Evolutionary conservation across 35 echinoderm and acorn worm species (phyloP), one percentile per base, ranked within the genome.

Genomic region (Nesometra sesokonis): DNA sequence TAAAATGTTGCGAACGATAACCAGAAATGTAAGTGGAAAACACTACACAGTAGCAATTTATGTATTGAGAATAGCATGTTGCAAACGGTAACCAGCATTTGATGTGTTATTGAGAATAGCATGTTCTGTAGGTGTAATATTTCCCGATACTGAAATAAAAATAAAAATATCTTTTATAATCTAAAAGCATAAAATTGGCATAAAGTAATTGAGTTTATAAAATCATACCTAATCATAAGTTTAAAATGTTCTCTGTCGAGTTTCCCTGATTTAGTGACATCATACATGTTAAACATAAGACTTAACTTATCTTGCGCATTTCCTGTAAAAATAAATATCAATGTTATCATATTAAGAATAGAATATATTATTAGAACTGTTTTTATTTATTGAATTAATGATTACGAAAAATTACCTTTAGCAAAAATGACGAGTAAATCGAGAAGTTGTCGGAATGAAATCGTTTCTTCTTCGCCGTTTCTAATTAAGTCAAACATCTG

Each of bases 251-350:
- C 81, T 38, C 92, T 35, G n/a, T 79, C 86, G 11, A 94, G 34
- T 36, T 30, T 8, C 31, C 88, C 85, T 0, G 92, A 90, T 32
- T 89, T 87, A 30, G 90, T 89, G 17, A 88, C 76, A 40, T 94
- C 89, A 35, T 94, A 94, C 92, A 94, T 94, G 85, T 94, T 89
- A 77, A 94, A 94, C 92, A 94, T 94, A 57, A 94, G 76, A 76
- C 84, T n/a, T 8, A 94, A 80, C 67, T 94, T 94, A 32, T 94
- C 92, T 37, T 94, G 88, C 11, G 92, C 36, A 81, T 37, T 17
- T 37, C 36, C 36, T 81, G 31, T 30, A 5, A 79, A 33, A 79
- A 31, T 8, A 33, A 31, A 4, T 5, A 11, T 79, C 4, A 79
- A 30, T 11, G 33, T 33, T 4, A 5, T 11, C 23, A 7, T 5